phyloP scores from a whole-genome alignment of 1,140 invertebrate genomes.

The Lepidostoma basale region DNA sequence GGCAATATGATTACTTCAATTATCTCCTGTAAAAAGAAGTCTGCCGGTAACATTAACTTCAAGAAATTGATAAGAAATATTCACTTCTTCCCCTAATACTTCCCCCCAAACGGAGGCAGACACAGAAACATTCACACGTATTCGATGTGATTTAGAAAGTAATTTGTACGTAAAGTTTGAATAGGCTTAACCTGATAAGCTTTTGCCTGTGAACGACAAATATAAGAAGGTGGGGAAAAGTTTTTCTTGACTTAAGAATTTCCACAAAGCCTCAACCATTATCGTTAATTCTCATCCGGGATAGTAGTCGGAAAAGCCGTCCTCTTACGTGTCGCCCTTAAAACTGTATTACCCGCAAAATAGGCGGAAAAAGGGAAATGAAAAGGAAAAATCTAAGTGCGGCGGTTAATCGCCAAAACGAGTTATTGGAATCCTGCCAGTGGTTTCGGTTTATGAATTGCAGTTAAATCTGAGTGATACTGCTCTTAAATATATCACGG shows the following conservation, averaged over 20 bases:
- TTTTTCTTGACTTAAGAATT: slow-evolving; percentile 43
- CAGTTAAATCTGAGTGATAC: slow-evolving; percentile 20
- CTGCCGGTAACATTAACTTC: too few species aligned
- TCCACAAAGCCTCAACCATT: slow-evolving; percentile 41
- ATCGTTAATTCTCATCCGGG: slow-evolving; percentile 44
- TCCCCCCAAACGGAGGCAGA: too few species aligned
- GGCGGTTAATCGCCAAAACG: slow-evolving; percentile 36
- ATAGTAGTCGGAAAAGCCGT: slow-evolving; percentile 38
- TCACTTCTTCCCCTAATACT: background rate
- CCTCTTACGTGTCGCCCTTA: slow-evolving; percentile 45
- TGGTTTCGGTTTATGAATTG: slow-evolving; percentile 7
- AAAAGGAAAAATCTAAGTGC: slow-evolving; percentile 42
- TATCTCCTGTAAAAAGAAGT: too few species aligned
- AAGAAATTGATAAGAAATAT: background rate
- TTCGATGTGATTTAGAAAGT: slow-evolving; percentile 28
- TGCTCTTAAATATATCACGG: too few species aligned
- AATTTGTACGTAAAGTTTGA: slow-evolving; percentile 32
- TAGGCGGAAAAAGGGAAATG: slow-evolving; percentile 37
- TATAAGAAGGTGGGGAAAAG: slow-evolving; percentile 39
- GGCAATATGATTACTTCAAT: too few species aligned
- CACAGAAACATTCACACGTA: slow-evolving; percentile 19
- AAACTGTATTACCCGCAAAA: slow-evolving; percentile 43
- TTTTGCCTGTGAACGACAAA: slow-evolving; percentile 39
- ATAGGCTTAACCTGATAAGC: slow-evolving; percentile 32
- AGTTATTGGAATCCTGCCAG: slow-evolving; percentile 40